phyloP scores from a whole-genome alignment of 35 echinoderm and acorn worm genomes.

The Apostichopus californicus region DNA sequence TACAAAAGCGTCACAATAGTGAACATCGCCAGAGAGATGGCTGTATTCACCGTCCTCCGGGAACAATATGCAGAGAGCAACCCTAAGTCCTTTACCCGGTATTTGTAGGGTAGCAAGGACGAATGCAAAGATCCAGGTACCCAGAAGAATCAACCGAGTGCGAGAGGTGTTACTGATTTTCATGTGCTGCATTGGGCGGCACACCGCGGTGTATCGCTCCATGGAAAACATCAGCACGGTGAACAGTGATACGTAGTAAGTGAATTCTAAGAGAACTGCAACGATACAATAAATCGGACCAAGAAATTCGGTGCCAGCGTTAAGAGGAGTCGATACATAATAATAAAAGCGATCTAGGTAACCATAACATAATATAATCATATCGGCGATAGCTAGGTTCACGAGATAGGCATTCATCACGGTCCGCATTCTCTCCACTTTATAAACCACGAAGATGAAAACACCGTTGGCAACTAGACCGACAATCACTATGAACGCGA shows the following conservation, averaged over 20 bases:
- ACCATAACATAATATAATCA: constrained; percentile 58
- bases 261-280: constrained; percentile 21
- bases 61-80: constrained; percentile 20
- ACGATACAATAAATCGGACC: constrained; percentile 57
- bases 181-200: constrained; percentile 61
- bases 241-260: constrained; percentile 69
- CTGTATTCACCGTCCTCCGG: constrained; percentile 30
- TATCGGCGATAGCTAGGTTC: constrained; percentile 77
- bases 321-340: constrained; percentile 55
- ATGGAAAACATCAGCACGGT: constrained; percentile 65
- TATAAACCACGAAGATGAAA: constrained; percentile 70
- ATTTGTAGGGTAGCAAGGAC: constrained; percentile 51
- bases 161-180: constrained; percentile 36
- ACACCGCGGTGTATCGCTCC: constrained; percentile 78
- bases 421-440: constrained; percentile 73
- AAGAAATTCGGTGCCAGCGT: constrained; percentile 41
- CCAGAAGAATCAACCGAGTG: constrained; percentile 42
- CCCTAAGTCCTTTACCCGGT: constrained; percentile 53
- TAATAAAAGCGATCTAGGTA: constrained; percentile 70
- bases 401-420: constrained; percentile 71
- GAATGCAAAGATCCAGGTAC: constrained; percentile 56
- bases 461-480: constrained; percentile 59
- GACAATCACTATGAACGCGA: constrained; percentile 67
- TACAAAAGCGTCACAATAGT: constrained; percentile 39
- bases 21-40: constrained; percentile 25